phyloP scores from a whole-genome alignment of 2,888 invertebrate genomes.

The Drosophila lacicola region DNA sequence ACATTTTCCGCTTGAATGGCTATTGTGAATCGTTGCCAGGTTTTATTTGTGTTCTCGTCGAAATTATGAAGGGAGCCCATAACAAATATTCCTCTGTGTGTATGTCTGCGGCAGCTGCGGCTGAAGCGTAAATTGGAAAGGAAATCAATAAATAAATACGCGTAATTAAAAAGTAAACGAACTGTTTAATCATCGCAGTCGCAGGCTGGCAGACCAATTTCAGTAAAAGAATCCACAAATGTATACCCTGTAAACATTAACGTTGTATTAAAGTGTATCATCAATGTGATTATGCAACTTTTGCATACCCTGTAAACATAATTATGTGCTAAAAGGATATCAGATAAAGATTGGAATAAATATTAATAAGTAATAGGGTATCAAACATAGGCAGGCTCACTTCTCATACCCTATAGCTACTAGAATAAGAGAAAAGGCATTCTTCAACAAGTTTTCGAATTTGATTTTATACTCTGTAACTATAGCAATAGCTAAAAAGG shows the following conservation, averaged over 20 bases:
- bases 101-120: conserved; percentile 23
- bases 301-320: neutral
- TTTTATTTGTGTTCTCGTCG: conserved; percentile 15
- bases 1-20: conserved; percentile 59
- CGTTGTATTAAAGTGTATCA: no score
- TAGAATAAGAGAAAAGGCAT: no score
- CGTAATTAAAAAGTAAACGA: conserved; percentile 40
- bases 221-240: neutral
- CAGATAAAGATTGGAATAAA: neutral
- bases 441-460: no score
- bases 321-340: neutral
- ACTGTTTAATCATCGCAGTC: conserved; percentile 8
- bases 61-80: conserved; percentile 44
- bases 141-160: conserved; percentile 49
- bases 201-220: conserved; percentile 7
- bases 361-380: no score
- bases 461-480: neutral
- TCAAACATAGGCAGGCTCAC: no score
- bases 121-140: conserved; percentile 18
- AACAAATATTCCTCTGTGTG: conserved; percentile 18
- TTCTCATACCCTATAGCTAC: no score
- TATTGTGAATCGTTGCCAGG: conserved; percentile 64
- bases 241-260: neutral
- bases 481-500: no score
- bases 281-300: neutral